Evolutionary conservation across 2,797 vertebrate genomes (phyloP), one percentile per base, ranked within the genome.

Genomic region (Helicolenus hilgendorfi): DNA sequence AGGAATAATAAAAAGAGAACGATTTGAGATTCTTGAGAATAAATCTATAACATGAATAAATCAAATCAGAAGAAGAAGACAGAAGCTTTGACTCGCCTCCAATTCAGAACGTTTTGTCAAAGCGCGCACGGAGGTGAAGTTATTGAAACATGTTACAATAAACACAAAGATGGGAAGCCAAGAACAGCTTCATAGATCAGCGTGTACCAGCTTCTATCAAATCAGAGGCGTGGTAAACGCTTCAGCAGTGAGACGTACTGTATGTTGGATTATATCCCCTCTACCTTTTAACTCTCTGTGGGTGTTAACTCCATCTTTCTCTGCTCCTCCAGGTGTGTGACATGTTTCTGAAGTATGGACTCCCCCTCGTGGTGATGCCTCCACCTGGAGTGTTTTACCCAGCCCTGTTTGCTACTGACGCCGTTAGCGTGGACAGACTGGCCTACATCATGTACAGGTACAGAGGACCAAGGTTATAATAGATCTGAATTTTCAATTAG

Each of bases 371-470:
- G 88, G 93, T 98, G 79, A 90, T 99, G 95, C 98, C 97, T 81
- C 98, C 98, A 18, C 84, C 96, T 86, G 98, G 98, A 20, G 96
- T 99, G 72, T 99, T 99, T 94, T 99, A 98, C 91, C 96, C 98
- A 3, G 97, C 98, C 0, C 96, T 99, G 36, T 95, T 99, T 64
- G 96, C 98, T 91, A 94, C 96, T 41, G 98, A 99, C 92, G 92
- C 98, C 0, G 93, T 98, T 79, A 98, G 91, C 45, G 94, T 99
- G 81, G 98, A 99, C 94, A 97, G 98, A 29, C 97, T 99, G 76
- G 98, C 98, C 93, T 96, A 98, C 93, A 98, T 99, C 89, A 99
- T 99, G 98, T 94, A 96, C 97, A 98, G 98, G 99, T 99, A 49
- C 45, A 8, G 45, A n/a, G 4, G 49, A 55, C 49, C 20, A 10